Conservation (phyloP, 2,797 vertebrate genomes). For the Crypturellus tataupa region DNA sequence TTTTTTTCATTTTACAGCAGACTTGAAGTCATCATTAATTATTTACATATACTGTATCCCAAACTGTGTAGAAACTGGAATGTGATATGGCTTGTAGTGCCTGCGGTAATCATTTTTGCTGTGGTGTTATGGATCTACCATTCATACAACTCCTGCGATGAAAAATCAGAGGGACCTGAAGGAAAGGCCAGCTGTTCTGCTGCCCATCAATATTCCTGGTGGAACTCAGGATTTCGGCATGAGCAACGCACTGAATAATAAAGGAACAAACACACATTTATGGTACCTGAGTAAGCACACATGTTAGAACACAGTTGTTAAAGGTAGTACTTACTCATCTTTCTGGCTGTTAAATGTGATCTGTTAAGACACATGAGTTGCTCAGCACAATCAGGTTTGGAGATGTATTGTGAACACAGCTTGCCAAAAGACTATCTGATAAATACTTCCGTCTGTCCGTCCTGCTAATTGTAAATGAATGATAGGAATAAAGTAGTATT, state of each 20-base stretch:
- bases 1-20: constrained; percentile 81
- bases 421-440: constrained; percentile 11
- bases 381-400: not conserved
- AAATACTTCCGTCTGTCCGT: not conserved
- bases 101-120: constrained; percentile 80
- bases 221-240: constrained; percentile 82
- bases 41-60: constrained; percentile 84
- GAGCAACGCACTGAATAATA: constrained; percentile 79
- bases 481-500: not conserved
- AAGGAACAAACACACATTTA: not conserved
- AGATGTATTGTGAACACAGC: not conserved
- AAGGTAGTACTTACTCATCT: constrained; percentile 40
- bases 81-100: constrained; percentile 81
- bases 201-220: constrained; percentile 81
- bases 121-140: constrained; percentile 82
- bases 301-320: not conserved
- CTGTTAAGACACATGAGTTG: not conserved
- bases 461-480: constrained; percentile 3
- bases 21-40: constrained; percentile 84
- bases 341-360: not conserved
- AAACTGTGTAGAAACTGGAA: constrained; percentile 85
- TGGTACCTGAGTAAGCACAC: not conserved
- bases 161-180: constrained; percentile 75
- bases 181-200: constrained; percentile 81
- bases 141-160: constrained; percentile 81